These are phyloP conservation scores for Enteromius paludinosus DNA, from an alignment of 2,797 vertebrate genomes.

Conservation along the genomic window DNA sequence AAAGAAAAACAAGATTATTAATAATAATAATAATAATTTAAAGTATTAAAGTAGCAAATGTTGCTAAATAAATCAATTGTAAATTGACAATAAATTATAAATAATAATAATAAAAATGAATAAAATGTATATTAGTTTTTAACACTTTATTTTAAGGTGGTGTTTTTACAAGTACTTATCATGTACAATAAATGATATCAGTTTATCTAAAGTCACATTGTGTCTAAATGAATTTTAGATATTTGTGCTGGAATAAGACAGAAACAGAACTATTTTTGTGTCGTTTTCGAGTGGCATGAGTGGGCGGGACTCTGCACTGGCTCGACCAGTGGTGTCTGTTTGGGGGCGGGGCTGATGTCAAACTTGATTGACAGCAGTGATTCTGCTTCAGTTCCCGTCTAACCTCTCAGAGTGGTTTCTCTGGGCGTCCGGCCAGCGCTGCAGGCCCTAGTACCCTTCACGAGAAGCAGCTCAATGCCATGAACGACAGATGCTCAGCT, in stretches of 20 bases:
- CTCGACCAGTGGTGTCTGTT: neutral
- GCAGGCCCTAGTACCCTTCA: neutral
- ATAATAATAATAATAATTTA: too few relatives aligned
- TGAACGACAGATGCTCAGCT: conserved; percentile 4
- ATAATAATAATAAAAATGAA: too few relatives aligned
- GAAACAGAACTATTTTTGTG: neutral
- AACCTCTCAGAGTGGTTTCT: neutral
- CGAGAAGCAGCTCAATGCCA: neutral
- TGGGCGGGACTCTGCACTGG: neutral
- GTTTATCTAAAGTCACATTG: neutral
- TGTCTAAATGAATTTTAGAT: neutral
- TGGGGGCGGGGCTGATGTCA: neutral
- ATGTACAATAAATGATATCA: too few relatives aligned
- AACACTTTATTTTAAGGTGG: too few relatives aligned
- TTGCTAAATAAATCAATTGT: too few relatives aligned
- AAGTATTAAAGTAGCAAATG: too few relatives aligned
- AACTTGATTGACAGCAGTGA: neutral
- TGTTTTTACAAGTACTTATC: too few relatives aligned
- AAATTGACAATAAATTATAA: too few relatives aligned
- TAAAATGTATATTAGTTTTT: too few relatives aligned
- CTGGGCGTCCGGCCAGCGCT: neutral
- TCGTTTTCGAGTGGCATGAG: neutral
- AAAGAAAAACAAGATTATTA: neutral
- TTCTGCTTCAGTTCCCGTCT: neutral
- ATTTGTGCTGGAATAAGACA: neutral